Base-by-base conservation (phyloP, 1,140 invertebrate genomes). In the Hycleus phaleratus region DNA sequence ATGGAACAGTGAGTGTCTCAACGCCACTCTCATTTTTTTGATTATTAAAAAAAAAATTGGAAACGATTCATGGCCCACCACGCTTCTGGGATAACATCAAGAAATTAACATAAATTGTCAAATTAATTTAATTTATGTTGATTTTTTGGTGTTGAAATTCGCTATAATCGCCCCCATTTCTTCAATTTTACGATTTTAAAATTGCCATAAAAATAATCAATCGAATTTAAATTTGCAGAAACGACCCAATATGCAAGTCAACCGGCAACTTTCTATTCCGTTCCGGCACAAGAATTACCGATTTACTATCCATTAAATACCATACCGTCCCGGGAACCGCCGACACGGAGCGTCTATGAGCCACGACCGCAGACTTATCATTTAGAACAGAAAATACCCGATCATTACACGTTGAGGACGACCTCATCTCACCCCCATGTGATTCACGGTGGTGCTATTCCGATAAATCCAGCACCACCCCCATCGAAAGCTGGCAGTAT, bases 1-100 rank as follows among this genome's bases (percentile, higher is more conserved):
- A 64, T 89, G 86, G 86, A 88, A 88, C 77, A 88, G 87, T 90
- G 77, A 86, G 86, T 83, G 62, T 63, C 60, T 56, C 38, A 49
- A 26, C 26, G 55, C 53, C 26, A 52, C 49, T 54, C 26, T 10
- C 26, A 25, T 42, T 44, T 46, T 7, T 46, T 10, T 38, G 18
- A 3, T 44, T 46, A 7, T 42, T 42, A 42, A 42, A 4, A 11
- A 42, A 0, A 12, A 4, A 6, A n/a, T 42, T 42, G 9, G 40
- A 11, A 11, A 42, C 9, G 11, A 42, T 42, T 42, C 11, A 42
- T 42, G 9, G 26, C 11, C 5, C 32, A 11, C 18, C 18, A 42
- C 38, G 51, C 43, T 53, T 53, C 32, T 52, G 38, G 26, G n/a
- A 32, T 10, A 32, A 26, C 25, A 38, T 8, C 26, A 44, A 26